Conservation (phyloP, 2,888 invertebrate genomes). For the Drosophila ustulata region DNA sequence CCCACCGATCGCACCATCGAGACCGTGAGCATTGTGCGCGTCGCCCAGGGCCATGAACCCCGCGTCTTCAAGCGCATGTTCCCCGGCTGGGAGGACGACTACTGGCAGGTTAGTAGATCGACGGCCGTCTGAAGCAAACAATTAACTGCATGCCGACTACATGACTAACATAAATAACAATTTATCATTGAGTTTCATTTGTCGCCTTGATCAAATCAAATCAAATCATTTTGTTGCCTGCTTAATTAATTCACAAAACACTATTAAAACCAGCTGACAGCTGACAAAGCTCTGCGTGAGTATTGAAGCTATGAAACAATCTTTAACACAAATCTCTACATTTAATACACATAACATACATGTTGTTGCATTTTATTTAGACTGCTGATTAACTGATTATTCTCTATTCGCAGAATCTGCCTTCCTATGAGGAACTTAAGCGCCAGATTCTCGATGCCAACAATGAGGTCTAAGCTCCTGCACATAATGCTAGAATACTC, state of each 20-base stretch:
- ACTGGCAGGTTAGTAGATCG: constrained; percentile 88
- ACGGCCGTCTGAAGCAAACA: neutral
- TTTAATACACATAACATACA: neutral
- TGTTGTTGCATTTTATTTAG: neutral
- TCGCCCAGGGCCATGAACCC: constrained; percentile 92
- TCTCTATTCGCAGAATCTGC: constrained; percentile 70
- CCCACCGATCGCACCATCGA: constrained; percentile 89
- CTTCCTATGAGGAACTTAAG: constrained; percentile 84
- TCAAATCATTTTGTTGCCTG: constrained; percentile 28
- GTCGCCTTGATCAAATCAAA: constrained; percentile 25
- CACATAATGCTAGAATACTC: constrained; percentile 49
- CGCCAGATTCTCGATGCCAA: constrained; percentile 80
- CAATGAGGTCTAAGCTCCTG: constrained; percentile 64
- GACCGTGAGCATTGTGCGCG: constrained; percentile 88
- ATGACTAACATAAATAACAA: constrained; percentile 6
- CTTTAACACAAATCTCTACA: constrained; percentile 21
- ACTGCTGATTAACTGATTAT: neutral
- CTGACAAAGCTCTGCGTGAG: constrained; percentile 38
- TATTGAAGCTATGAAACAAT: constrained; percentile 23
- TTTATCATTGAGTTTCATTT: constrained; percentile 24
- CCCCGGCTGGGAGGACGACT: constrained; percentile 89
- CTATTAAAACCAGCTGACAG: constrained; percentile 17
- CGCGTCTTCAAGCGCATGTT: constrained; percentile 91
- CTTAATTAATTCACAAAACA: constrained; percentile 30
- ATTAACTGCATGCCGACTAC: neutral